Base-by-base conservation (phyloP, 2,888 invertebrate species). In the Watsonalla binaria region DNA sequence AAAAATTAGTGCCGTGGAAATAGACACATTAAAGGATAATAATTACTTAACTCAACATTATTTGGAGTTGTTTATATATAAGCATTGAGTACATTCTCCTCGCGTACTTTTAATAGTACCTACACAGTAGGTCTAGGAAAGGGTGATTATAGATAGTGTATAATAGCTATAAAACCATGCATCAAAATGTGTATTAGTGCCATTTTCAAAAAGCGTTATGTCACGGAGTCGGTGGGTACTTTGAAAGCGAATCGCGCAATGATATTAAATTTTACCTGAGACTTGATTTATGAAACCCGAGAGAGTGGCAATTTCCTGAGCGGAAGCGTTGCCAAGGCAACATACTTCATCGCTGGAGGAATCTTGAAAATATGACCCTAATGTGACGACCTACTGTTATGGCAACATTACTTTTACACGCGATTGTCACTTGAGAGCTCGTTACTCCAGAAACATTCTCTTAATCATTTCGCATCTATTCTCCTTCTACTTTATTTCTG, bases 211-310 rank as follows among this genome's bases (percentile, higher is more conserved):
- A 24, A 24, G 24, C 24, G 24, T 24, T 24, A 24, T 24, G 24
- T 24, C 24, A 24, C 4, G 24, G 24, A 24, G 24, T 24, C 24
- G 24, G 24, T 24, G 62, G 53, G 54, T 59, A 63, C 61, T 60
- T 55, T 42, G 58, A 58, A 59, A 59, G 61, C 71, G 74, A 77
- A 73, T 76, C 71, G 65, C 68, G 73, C 72, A 74, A 76, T 79
- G 74, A 80, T 83, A 82, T 85, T 81, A 83, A 83, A 83, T 78
- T 81, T 80, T 79, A 84, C 82, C 83, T 84, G 78, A 63, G 70
- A 74, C 66, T 74, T 83, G 85, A 86, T 83, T 84, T 86, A 86
- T 83, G 80, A 72, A 70, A 71, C 72, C 70, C 71, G 69, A 68
- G 79, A 75, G 78, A 79, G 78, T 72, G 76, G 84, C 79, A 86